Conservation (phyloP, 2,888 invertebrate species). For the Daptonema setosum region DNA sequence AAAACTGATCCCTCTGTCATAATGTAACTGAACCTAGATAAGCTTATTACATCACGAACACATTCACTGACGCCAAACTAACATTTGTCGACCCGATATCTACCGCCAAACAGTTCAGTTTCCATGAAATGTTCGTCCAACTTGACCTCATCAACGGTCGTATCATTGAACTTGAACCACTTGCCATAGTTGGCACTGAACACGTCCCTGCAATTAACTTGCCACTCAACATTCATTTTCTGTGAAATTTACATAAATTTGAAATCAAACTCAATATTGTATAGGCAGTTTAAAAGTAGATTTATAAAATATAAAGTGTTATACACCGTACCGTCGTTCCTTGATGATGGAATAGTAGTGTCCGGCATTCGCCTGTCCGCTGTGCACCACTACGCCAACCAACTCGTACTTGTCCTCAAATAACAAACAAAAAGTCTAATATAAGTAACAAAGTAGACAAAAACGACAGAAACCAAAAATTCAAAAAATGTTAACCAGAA, state of each 20-base stretch:
- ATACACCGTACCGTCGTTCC: slow-evolving; percentile 21
- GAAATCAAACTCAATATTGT: no score
- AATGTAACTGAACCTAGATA: no score
- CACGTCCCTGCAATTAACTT: neutral
- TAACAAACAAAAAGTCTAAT: no score
- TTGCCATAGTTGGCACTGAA: slow-evolving; percentile 19
- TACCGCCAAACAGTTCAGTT: slow-evolving; percentile 36
- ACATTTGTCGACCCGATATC: slow-evolving; percentile 31
- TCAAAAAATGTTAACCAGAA: no score
- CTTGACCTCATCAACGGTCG: slow-evolving; percentile 33
- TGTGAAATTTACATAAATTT: neutral
- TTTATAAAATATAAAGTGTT: no score
- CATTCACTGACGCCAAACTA: no score
- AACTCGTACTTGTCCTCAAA: slow-evolving; percentile 29
- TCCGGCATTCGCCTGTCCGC: slow-evolving; percentile 37
- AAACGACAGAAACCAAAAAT: no score
- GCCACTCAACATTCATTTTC: neutral
- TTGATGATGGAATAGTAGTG: slow-evolving; percentile 37
- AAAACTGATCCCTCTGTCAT: no score
- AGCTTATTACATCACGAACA: no score
- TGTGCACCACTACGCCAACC: slow-evolving; percentile 36
- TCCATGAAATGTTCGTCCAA: slow-evolving; percentile 32
- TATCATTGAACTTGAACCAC: slow-evolving; percentile 37
- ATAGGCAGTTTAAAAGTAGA: no score
- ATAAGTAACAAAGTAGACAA: no score